These are phyloP conservation scores for Xestobium rufovillosum DNA, from an alignment of 2,888 invertebrate species.

Conservation along the genomic window DNA sequence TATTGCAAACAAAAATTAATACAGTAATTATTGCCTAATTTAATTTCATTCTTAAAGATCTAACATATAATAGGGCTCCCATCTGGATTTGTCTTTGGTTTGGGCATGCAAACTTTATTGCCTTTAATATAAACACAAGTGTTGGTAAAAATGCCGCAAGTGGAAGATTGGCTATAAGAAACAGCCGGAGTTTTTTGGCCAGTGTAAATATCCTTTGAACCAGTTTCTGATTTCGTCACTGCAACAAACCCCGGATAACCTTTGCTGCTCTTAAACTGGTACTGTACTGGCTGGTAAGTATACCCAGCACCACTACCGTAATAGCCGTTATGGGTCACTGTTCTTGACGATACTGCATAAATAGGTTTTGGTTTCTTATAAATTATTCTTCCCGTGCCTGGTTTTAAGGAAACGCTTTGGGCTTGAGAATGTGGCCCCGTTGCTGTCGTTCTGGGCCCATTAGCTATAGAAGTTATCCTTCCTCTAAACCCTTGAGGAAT, in stretches of 20 bases:
- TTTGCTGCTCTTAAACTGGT: slow-evolving; percentile 34
- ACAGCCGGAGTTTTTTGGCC: slow-evolving; percentile 64
- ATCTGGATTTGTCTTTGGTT: slow-evolving; percentile 68
- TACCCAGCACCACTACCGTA: slow-evolving; percentile 37
- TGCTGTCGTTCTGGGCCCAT: slow-evolving; percentile 52
- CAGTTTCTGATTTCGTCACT: slow-evolving; percentile 72
- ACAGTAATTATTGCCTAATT: neutral
- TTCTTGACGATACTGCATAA: slow-evolving; percentile 32
- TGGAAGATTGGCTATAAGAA: slow-evolving; percentile 79
- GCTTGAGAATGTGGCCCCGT: slow-evolving; percentile 59
- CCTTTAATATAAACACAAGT: slow-evolving; percentile 74
- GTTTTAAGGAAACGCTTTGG: slow-evolving; percentile 51
- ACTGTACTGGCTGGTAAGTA: slow-evolving; percentile 35
- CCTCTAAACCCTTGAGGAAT: slow-evolving; percentile 64
- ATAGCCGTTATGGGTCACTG: slow-evolving; percentile 35
- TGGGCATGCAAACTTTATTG: slow-evolving; percentile 75
- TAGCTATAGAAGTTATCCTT: slow-evolving; percentile 55
- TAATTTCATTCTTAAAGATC: slow-evolving; percentile 10
- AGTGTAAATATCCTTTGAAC: slow-evolving; percentile 49
- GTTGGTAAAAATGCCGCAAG: slow-evolving; percentile 81
- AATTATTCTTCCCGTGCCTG: slow-evolving; percentile 35
- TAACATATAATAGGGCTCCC: slow-evolving; percentile 60
- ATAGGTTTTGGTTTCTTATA: slow-evolving; percentile 34
- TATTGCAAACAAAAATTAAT: too few species aligned
- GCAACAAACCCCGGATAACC: slow-evolving; percentile 64